A percentile compares a stretch with the other conserved stretches of the same genome.
Evolutionary conservation across 2,113 vertebrate genomes (phyloP).

Genomic region (Cephalopterus ornatus): DNA sequence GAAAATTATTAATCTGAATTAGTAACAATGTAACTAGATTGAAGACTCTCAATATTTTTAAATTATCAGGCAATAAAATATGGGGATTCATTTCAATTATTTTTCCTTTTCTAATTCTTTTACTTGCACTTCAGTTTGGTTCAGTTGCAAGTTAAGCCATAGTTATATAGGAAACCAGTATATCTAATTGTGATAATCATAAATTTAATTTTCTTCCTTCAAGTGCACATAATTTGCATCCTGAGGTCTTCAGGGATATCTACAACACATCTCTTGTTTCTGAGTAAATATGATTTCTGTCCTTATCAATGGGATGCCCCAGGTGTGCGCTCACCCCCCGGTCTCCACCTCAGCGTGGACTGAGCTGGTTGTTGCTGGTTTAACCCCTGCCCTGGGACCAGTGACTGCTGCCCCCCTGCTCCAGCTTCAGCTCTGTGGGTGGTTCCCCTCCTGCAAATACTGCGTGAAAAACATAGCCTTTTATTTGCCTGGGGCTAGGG

Average conservation of each 20-base stretch:
- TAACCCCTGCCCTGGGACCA: accelerated
- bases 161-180: neutral
- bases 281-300: neutral
- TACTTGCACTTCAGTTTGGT: accelerated
- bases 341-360: accelerated
- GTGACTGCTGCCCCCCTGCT: neutral
- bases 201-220: neutral
- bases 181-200: neutral
- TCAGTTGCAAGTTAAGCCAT: neutral
- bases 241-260: neutral
- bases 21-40: neutral
- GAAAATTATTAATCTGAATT: neutral
- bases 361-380: accelerated
- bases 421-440: neutral
- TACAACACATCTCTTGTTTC: neutral
- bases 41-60: neutral
- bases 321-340: accelerated
- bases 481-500: neutral
- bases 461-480: neutral
- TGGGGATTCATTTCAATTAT: neutral
- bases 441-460: accelerated
- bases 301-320: too few relatives aligned
- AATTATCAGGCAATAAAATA: neutral
- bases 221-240: neutral
- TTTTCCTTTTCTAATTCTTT: neutral